A percentile compares a stretch with the other conserved stretches of the same genome.
phyloP scores from a whole-genome alignment of 2,797 vertebrate species.

The Periophthalmus magnuspinnatus region DNA sequence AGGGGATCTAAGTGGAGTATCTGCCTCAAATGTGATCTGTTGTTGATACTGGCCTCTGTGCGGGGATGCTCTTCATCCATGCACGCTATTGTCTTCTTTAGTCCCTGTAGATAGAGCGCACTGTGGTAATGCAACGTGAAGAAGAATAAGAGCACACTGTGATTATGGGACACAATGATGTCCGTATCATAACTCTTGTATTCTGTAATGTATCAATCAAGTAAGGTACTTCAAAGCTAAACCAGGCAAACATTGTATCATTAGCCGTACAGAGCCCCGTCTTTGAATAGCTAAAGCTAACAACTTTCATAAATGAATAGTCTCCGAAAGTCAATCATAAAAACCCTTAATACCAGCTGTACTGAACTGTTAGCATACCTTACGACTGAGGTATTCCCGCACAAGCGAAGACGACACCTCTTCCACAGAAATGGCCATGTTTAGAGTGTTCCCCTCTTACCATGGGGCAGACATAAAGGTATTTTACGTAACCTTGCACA shows the following conservation, averaged over 20 bases:
- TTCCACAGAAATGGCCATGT: constrained; percentile 75
- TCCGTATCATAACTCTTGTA: not conserved
- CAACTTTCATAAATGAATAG: not conserved
- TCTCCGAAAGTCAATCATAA: not conserved
- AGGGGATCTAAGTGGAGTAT: constrained; percentile 84
- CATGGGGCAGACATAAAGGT: not conserved
- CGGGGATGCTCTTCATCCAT: constrained; percentile 93
- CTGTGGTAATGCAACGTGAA: not conserved
- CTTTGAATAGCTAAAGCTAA: not conserved
- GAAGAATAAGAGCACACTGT: not conserved
- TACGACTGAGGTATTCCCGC: constrained; percentile 90
- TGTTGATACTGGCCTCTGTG: constrained; percentile 86
- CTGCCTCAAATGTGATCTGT: constrained; percentile 83
- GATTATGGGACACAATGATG: not conserved
- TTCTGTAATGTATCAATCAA: not conserved
- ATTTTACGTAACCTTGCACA: not conserved
- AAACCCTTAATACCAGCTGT: not conserved
- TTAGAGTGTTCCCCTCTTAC: not conserved
- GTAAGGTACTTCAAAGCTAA: not conserved
- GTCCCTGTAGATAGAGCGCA: constrained; percentile 77
- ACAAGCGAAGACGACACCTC: constrained; percentile 90
- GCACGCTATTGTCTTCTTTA: constrained; percentile 85
- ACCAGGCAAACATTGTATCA: not conserved
- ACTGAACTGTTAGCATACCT: constrained; percentile 82
- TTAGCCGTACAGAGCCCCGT: not conserved